Percentiles rank a stretch among this genome's conserved stretches.
phyloP scores from a whole-genome alignment of 2,888 invertebrate genomes.

The Lepidochitona cinerea region DNA sequence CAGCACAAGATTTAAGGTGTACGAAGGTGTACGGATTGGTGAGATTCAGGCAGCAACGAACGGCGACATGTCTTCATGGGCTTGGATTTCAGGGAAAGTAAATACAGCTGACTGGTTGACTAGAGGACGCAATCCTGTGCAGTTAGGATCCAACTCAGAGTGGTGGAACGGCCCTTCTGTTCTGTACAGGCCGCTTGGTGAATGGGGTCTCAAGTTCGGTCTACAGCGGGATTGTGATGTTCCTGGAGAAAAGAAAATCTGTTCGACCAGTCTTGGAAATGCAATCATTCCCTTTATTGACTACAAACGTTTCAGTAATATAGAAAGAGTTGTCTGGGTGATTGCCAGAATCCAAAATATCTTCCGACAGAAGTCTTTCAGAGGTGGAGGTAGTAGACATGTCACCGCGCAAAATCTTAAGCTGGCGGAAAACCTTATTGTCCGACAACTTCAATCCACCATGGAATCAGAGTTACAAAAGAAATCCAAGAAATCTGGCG shows the following conservation, averaged over 20 bases:
- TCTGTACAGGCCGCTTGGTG: background rate
- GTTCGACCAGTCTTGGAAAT: background rate
- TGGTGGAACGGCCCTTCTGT: background rate
- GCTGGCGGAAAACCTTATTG: background rate
- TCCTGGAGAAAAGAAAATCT: background rate
- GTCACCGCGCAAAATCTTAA: background rate
- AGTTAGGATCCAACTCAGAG: background rate
- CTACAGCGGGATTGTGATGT: background rate
- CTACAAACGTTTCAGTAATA: background rate
- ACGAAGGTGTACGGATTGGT: constrained; percentile 8
- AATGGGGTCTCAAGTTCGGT: background rate
- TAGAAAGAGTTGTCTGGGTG: background rate
- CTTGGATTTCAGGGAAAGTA: constrained; percentile 2
- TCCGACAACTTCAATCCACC: background rate
- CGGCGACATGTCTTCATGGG: constrained; percentile 4
- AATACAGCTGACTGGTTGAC: constrained; percentile 2
- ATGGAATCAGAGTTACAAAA: background rate
- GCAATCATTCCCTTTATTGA: background rate
- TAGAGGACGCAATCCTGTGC: background rate
- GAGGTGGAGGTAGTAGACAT: background rate
- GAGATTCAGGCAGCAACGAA: constrained; percentile 8
- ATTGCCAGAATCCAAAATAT: background rate
- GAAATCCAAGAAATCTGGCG: background rate
- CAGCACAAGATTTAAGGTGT: constrained; percentile 4
- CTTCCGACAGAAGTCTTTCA: background rate